phyloP scores from a whole-genome alignment of 1,140 invertebrate genomes.

The Diabrotica undecimpunctata region DNA sequence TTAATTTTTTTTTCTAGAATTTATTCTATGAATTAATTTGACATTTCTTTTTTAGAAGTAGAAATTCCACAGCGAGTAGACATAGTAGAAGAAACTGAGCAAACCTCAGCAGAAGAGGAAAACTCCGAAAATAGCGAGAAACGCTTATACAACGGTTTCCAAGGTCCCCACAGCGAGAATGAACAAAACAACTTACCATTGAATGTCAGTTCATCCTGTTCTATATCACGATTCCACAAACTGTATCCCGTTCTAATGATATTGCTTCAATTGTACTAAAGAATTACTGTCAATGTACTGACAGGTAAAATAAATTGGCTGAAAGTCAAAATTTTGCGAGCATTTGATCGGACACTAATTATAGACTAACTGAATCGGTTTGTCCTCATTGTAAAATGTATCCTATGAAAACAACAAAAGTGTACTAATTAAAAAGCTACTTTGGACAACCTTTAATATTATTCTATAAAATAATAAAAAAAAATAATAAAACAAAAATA shows the following conservation, averaged over 20 bases:
- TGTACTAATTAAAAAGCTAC: no score
- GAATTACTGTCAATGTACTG: not conserved
- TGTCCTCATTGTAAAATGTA: no score
- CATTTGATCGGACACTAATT: no score
- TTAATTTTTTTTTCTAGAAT: not conserved
- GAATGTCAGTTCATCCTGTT: constrained; percentile 30
- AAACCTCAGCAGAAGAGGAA: constrained; percentile 28
- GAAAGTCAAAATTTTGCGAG: no score
- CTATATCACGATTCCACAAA: constrained; percentile 19
- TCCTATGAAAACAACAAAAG: no score
- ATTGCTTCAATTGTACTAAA: constrained; percentile 37
- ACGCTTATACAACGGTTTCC: constrained; percentile 41
- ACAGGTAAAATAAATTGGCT: no score
- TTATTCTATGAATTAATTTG: not conserved
- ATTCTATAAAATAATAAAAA: no score
- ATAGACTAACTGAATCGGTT: no score
- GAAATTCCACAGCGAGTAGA: constrained; percentile 41
- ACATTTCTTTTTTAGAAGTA: constrained; percentile 40
- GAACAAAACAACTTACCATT: constrained; percentile 34
- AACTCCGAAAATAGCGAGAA: constrained; percentile 35
- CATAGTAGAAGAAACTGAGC: constrained; percentile 30
- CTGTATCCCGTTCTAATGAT: constrained; percentile 28
- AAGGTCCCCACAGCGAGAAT: constrained; percentile 39
- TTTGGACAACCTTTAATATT: no score
- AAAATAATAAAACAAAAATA: no score